Percentiles rank a stretch among this genome's conserved stretches.
Evolutionary conservation across 2,113 vertebrate species (phyloP).

Genomic region (Bubo scandiacus): DNA sequence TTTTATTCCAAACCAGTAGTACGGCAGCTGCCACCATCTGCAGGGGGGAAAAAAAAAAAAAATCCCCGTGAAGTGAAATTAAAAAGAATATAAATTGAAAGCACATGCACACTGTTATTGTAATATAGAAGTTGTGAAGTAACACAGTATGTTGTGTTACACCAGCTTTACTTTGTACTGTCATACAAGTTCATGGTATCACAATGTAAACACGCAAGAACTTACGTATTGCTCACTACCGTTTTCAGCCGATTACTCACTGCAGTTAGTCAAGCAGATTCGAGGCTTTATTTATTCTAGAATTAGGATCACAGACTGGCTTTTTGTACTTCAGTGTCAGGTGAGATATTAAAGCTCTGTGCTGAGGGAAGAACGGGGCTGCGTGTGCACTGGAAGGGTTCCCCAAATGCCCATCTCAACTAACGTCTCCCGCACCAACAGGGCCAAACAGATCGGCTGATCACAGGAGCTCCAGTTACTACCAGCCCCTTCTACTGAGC

Average conservation of each 20-base stretch:
- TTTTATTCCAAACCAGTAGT: constrained; percentile 97
- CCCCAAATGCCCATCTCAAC: background rate
- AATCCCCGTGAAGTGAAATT: fast-evolving
- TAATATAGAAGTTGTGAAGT: fast-evolving
- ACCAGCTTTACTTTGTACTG: fast-evolving
- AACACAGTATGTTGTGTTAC: fast-evolving
- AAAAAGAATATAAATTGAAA: fast-evolving
- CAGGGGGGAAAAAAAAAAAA: background rate
- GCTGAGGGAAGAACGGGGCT: background rate
- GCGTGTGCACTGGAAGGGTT: background rate
- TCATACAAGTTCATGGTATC: fast-evolving
- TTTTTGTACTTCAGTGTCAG: background rate
- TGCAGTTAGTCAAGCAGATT: background rate
- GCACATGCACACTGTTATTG: fast-evolving
- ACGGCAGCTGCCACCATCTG: constrained; percentile 98
- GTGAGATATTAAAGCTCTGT: background rate
- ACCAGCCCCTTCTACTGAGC: background rate
- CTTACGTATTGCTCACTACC: fast-evolving
- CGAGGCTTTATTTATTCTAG: background rate
- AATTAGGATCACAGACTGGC: background rate
- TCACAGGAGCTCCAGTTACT: background rate
- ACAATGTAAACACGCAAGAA: background rate
- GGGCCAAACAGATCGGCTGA: background rate
- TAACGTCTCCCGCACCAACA: background rate
- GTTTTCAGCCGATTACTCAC: background rate